Evolutionary conservation across 2,113 vertebrate species (phyloP), one percentile per base, ranked within the genome.

Genomic region (Oryzias celebensis): DNA sequence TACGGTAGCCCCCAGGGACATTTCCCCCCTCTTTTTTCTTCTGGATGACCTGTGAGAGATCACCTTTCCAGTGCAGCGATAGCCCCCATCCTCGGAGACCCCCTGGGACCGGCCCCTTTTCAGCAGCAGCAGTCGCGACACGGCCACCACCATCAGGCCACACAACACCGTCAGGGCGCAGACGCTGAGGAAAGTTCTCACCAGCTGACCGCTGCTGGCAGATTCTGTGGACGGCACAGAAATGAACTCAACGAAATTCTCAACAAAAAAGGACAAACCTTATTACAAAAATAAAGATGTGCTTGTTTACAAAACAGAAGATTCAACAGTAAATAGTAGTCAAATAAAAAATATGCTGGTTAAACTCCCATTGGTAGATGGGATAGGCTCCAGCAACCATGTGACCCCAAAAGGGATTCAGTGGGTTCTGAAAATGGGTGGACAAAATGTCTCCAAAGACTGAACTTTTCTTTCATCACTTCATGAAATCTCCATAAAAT

Each of bases 101-200:
- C 86, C 82, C 75, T 86, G 91, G 77, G 91, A 86, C 78, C 77
- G 74, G 66, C 51, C 76, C 83, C 89, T 92, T 56, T 92, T 93
- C 52, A 94, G 91, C 64, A 98, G 89, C 72, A 96, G 86, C 52
- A 95, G 90, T 44, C 94, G 92, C 62, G 94, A 92, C 80, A 95
- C 90, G 17, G 95, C 93, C 66, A 98, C 92, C 87, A 94, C 87
- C 68, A 95, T 92, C 80, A 98, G 85, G 4, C 97, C 97, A 0
- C 95, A 93, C 54, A 98, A 87, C 87, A 98, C 91, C 0, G 97
- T 99, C 71, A 98, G 88, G 59, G 94, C 94, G 74, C 94, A 96
- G 70, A 96, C 94, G 50, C 96, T 93, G 81, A 95, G 92, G 92
- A 98, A 99, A 46, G 94, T 95, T 78, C 93, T 93, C 7, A 97